These are phyloP conservation scores for Erebia ligea DNA, from an alignment of 2,888 invertebrate genomes.

Conservation along the genomic window DNA sequence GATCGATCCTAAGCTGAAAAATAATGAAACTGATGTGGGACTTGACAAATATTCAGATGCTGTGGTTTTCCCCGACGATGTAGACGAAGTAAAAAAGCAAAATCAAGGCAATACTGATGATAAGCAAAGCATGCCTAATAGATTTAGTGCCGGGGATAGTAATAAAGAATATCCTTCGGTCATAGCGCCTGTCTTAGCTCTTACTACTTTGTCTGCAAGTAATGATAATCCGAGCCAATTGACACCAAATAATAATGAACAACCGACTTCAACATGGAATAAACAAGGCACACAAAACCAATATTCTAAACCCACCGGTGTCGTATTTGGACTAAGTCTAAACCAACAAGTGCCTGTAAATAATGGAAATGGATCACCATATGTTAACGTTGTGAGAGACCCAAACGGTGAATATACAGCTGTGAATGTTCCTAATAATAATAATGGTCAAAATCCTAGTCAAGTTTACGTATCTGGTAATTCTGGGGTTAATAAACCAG, in stretches of 20 bases:
- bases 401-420: neutral
- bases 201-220: neutral
- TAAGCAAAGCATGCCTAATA: neutral
- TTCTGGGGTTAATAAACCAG: too few relatives aligned
- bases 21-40: neutral
- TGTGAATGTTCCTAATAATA: neutral
- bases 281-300: neutral
- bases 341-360: slow-evolving; percentile 3
- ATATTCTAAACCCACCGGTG: neutral
- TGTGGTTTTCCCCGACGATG: neutral
- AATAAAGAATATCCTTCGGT: slow-evolving; percentile 1
- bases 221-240: neutral
- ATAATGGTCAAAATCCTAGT: neutral
- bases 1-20: neutral
- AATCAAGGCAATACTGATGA: neutral
- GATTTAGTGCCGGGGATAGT: neutral
- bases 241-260: neutral
- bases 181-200: neutral
- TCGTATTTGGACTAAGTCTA: neutral
- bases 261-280: neutral
- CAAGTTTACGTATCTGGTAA: too few relatives aligned
- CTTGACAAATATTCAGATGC: slow-evolving; percentile 2
- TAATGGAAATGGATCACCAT: neutral
- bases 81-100: neutral
- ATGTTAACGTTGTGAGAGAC: neutral